Evolutionary conservation across 2,113 vertebrate species (phyloP).

Genomic region (Myocastor coypus): DNA sequence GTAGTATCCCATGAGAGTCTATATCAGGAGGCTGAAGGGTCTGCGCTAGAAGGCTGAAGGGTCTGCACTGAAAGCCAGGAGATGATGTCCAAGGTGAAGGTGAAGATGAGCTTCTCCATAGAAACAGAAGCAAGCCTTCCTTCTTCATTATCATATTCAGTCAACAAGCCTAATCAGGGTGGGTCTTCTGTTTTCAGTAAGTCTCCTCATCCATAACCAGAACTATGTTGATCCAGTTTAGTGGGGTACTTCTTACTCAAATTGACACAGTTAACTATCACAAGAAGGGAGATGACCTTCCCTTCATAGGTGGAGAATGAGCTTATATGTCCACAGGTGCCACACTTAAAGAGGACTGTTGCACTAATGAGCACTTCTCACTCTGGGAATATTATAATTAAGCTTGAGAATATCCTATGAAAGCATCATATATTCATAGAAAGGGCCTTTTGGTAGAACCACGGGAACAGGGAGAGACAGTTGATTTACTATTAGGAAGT

Average conservation of each 20-base stretch:
- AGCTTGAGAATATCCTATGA: not conserved
- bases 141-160: not conserved
- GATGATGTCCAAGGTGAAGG: not conserved
- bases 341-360: not conserved
- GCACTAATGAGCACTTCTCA: not conserved
- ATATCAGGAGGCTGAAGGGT: not conserved
- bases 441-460: not conserved
- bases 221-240: not conserved
- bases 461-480: not conserved
- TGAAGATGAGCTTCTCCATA: not conserved
- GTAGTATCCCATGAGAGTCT: not conserved
- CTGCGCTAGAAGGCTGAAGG: not conserved
- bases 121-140: not conserved
- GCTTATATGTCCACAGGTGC: not conserved
- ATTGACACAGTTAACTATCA: not conserved
- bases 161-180: not conserved
- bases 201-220: not conserved
- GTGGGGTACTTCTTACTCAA: not conserved
- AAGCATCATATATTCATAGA: not conserved
- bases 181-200: not conserved
- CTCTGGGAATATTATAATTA: not conserved
- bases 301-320: not conserved
- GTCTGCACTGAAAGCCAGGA: not conserved
- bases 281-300: not conserved
- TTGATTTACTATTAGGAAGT: not conserved